phyloP scores from a whole-genome alignment of 2,888 invertebrate genomes.

The Peribatodes rhomboidaria region DNA sequence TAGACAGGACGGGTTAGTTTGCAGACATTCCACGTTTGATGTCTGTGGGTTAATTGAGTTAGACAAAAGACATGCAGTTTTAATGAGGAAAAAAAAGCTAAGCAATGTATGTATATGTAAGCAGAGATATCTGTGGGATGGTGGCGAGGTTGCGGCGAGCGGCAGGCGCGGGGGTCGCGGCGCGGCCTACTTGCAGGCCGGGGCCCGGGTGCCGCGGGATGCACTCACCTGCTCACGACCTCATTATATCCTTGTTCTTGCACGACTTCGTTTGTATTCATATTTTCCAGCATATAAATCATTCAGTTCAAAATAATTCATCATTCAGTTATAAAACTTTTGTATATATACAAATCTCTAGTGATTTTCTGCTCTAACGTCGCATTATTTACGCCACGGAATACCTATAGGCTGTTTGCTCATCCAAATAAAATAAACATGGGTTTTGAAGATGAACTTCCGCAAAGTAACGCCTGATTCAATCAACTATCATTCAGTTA shows the following conservation, averaged over 20 bases:
- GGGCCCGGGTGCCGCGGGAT: neutral
- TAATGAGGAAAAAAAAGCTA: conserved; percentile 20
- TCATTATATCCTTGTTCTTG: too few relatives aligned
- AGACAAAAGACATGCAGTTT: conserved; percentile 28
- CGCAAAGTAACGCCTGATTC: too few relatives aligned
- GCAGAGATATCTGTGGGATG: neutral
- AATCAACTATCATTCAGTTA: too few relatives aligned
- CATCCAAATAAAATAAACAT: too few relatives aligned
- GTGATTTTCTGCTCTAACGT: too few relatives aligned
- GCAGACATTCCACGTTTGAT: too few relatives aligned
- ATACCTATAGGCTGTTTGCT: too few relatives aligned
- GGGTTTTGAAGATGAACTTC: too few relatives aligned
- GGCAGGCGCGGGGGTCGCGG: conserved; percentile 39
- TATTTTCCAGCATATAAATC: neutral
- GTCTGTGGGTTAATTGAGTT: conserved; percentile 22
- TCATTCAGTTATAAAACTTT: too few relatives aligned
- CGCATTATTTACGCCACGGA: too few relatives aligned
- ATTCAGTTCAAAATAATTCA: too few relatives aligned
- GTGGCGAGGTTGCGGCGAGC: neutral
- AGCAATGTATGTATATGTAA: neutral
- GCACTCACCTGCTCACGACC: conserved; percentile 2
- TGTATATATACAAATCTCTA: too few relatives aligned
- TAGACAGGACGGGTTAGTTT: conserved; percentile 15
- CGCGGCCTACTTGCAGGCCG: conserved; percentile 8
- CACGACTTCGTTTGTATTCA: neutral